Evolutionary conservation across 2,797 vertebrate genomes (phyloP), one percentile per base, ranked within the genome.

Genomic region (Sebastes dallii): DNA sequence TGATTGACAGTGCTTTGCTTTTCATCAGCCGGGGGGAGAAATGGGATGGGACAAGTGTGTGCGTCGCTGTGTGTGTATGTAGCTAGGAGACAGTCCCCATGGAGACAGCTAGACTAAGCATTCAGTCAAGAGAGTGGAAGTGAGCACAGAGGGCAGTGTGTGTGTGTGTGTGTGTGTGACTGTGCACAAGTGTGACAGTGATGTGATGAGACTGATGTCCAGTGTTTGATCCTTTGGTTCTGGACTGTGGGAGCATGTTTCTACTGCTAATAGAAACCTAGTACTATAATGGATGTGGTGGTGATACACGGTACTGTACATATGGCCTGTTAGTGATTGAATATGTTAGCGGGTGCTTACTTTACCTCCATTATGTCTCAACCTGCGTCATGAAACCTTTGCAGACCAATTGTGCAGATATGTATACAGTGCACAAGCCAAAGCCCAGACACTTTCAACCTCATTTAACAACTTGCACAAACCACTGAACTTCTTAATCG

Each of bases 1-100:
- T 91, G 89, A 93, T 90, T 93, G 95, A 95, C 90, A 88, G 84
- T 22, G 80, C 83, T 82, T 91, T 93, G 86, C 86, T 90, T 94
- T 93, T 94, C 89, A 95, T 95, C 92, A 92, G 84, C 83, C 88
- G 71, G 82, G 85, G 81, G 81, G 83, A 91, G 88, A 94, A 92
- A 95, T 88, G 73, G 87, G 87, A 92, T 86, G 80, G 91, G 92
- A 93, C 87, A 81, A 71, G 86, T 72, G 70, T 77, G 78, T 68
- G 67, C 8, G 32, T 64, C 46, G 72, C 60, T 54, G 30, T 62
- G 46, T 78, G 70, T 73, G 46, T 52, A 66, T 82, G 85, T 89
- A 88, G 86, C 89, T 89, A 86, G 85, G 88, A 92, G 80, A 92
- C 89, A 54, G 88, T 94, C 89, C 88, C 92, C 91, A 91, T 93